These are phyloP conservation scores for Danio aesculapii DNA, from an alignment of 2,797 vertebrate genomes.

Conservation along the genomic window DNA sequence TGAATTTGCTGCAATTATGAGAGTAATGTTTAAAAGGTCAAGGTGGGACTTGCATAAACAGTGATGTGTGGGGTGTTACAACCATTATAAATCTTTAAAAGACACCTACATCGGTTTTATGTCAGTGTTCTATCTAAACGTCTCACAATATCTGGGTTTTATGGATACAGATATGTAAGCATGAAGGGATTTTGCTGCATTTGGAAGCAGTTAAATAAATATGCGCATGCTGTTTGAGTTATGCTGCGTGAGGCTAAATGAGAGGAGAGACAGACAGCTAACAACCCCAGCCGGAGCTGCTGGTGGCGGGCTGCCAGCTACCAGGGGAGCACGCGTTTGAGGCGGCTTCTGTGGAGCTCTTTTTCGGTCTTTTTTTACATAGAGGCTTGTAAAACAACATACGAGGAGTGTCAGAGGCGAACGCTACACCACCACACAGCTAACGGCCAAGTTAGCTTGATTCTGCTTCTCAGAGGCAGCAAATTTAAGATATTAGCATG, in stretches of 20 bases:
- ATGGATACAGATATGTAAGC: slow-evolving; percentile 54
- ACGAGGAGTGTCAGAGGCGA: slow-evolving; percentile 55
- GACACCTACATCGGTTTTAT: background rate
- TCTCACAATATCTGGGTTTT: slow-evolving; percentile 39
- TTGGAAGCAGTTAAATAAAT: slow-evolving; percentile 53
- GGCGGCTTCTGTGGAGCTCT: slow-evolving; percentile 53
- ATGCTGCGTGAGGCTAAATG: slow-evolving; percentile 52
- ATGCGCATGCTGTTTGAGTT: slow-evolving; percentile 59
- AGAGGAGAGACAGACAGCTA: slow-evolving; percentile 57
- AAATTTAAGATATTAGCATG: slow-evolving; percentile 57
- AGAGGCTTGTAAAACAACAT: slow-evolving; percentile 62
- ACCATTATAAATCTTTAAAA: slow-evolving; percentile 20
- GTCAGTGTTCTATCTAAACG: slow-evolving; percentile 31
- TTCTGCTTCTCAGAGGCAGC: slow-evolving; percentile 10
- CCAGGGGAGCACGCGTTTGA: slow-evolving; percentile 49
- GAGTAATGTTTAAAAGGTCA: slow-evolving; percentile 55
- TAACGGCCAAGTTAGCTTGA: slow-evolving; percentile 36
- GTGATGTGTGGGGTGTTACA: slow-evolving; percentile 21
- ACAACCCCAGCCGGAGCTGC: slow-evolving; percentile 55
- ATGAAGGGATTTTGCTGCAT: slow-evolving; percentile 40
- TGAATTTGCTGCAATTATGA: slow-evolving; percentile 57
- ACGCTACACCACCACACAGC: slow-evolving; percentile 45
- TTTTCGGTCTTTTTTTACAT: slow-evolving; percentile 42
- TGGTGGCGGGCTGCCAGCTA: slow-evolving; percentile 60
- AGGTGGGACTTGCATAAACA: slow-evolving; percentile 36